phyloP scores from a whole-genome alignment of 1,140 invertebrate species.

The Drosophila oshimai region DNA sequence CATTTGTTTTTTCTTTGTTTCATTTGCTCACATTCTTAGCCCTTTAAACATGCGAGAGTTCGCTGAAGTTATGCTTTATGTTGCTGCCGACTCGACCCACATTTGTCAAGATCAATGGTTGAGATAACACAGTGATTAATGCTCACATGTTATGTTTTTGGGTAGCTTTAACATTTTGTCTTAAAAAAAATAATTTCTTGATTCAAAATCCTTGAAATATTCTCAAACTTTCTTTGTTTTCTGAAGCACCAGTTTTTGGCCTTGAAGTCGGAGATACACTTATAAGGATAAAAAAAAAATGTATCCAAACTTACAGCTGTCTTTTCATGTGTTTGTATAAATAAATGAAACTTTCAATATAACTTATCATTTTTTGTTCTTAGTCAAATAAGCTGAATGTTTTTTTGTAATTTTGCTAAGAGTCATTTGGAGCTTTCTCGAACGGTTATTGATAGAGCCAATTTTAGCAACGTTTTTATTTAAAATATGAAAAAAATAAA shows the following conservation, averaged over 20 bases:
- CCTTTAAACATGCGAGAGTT: constrained; percentile 4
- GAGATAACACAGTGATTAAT: constrained; percentile 59
- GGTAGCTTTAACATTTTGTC: constrained; percentile 16
- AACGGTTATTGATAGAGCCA: no score
- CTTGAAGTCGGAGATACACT: not conserved
- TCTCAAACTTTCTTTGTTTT: not conserved
- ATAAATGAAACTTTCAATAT: no score
- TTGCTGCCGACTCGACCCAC: constrained; percentile 30
- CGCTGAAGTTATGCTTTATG: constrained; percentile 6
- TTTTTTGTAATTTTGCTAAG: no score
- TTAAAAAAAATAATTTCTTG: not conserved
- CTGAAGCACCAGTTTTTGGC: not conserved
- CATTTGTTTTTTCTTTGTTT: constrained; percentile 26
- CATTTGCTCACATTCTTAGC: constrained; percentile 36
- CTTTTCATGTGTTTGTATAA: no score
- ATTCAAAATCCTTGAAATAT: constrained; percentile 6
- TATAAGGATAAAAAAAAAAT: no score
- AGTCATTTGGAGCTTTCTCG: no score
- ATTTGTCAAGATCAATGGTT: constrained; percentile 65
- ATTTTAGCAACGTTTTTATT: no score
- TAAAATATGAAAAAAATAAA: not conserved
- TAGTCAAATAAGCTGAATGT: no score
- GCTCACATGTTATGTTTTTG: constrained; percentile 1
- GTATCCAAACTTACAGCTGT: no score
- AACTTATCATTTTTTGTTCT: no score